Evolutionary conservation across 1,140 invertebrate genomes (phyloP).

Genomic region (Polyergus mexicanus): DNA sequence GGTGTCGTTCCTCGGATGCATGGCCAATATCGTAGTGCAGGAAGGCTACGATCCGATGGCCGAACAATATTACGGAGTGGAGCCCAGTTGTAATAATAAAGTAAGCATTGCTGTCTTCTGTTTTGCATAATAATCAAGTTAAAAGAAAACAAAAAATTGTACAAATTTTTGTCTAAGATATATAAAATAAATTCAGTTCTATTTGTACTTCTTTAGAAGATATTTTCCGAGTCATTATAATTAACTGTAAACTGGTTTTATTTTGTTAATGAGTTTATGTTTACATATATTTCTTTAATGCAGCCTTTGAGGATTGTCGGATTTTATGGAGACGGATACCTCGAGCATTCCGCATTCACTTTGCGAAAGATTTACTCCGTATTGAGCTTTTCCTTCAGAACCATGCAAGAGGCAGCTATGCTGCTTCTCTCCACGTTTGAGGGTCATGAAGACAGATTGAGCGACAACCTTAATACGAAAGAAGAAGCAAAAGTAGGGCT

Average conservation of each 20-base stretch:
- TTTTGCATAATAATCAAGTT: background rate
- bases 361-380: conserved; percentile 89
- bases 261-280: background rate
- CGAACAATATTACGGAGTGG: conserved; percentile 91
- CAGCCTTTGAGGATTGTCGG: conserved; percentile 89
- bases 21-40: conserved; percentile 92
- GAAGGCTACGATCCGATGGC: conserved; percentile 89
- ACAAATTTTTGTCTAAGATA: background rate
- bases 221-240: background rate
- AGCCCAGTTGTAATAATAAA: conserved; percentile 91
- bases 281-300: conserved; percentile 63
- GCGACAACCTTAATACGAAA: conserved; percentile 69
- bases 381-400: conserved; percentile 93
- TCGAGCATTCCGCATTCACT: conserved; percentile 90
- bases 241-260: background rate
- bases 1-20: conserved; percentile 92
- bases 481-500: conserved; percentile 76
- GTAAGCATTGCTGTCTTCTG: conserved; percentile 84
- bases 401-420: conserved; percentile 90
- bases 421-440: conserved; percentile 91
- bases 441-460: conserved; percentile 84
- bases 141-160: background rate
- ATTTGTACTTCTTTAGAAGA: conserved; percentile 2
- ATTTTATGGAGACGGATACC: conserved; percentile 93
- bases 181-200: background rate